Conservation (phyloP, 2,797 vertebrate species). For the Eulemur mongoz region DNA sequence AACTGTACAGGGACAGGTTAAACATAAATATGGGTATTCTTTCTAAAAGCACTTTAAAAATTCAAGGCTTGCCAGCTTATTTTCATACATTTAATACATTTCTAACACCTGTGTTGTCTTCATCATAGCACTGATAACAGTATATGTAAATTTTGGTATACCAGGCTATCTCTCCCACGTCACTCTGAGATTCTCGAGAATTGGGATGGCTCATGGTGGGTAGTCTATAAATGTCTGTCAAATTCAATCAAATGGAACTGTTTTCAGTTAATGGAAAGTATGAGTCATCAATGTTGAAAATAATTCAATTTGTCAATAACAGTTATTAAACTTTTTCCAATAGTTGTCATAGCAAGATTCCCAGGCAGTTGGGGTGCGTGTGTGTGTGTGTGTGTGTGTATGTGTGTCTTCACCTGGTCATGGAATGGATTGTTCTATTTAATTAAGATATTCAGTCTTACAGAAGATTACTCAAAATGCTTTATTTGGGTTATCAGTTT, state of each 20-base stretch:
- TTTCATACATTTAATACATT: neutral
- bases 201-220: neutral
- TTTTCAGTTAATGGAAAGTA: slow-evolving; percentile 44
- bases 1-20: neutral
- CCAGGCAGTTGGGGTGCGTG: neutral
- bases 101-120: neutral
- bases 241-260: slow-evolving; percentile 1
- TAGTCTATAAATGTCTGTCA: neutral
- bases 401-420: neutral
- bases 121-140: neutral
- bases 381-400: too few species aligned
- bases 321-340: neutral
- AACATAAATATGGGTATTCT: neutral
- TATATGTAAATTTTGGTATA: neutral
- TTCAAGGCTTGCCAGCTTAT: neutral
- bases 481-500: slow-evolving; percentile 35
- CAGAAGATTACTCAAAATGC: slow-evolving; percentile 7
- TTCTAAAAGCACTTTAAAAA: slow-evolving; percentile 9
- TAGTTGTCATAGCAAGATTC: neutral
- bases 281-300: neutral
- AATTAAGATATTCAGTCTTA: slow-evolving; percentile 18
- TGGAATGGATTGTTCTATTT: neutral
- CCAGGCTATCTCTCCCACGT: neutral
- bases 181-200: neutral
- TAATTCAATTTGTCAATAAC: neutral